Evolutionary conservation across 2,113 vertebrate species (phyloP).

Genomic region (Eclectus roratus): DNA sequence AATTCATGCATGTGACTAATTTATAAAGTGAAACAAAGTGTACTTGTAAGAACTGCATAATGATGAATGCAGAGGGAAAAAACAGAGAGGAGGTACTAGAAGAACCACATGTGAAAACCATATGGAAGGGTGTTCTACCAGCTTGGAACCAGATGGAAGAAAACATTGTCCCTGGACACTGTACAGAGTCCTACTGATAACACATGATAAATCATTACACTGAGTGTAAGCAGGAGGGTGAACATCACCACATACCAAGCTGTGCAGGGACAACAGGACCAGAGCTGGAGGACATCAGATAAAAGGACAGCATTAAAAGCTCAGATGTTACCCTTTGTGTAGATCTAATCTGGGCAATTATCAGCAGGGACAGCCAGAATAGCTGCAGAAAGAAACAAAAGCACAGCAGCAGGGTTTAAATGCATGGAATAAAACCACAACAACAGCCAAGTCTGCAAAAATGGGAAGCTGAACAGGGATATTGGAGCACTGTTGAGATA

Average conservation of each 20-base stretch:
- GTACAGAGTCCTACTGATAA: slow-evolving; percentile 68
- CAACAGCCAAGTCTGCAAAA: neutral
- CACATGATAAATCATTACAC: slow-evolving; percentile 67
- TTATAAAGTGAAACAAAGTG: slow-evolving; percentile 24
- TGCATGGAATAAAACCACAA: neutral
- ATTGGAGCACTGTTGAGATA: neutral
- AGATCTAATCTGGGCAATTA: slow-evolving; percentile 31
- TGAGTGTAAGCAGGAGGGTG: slow-evolving; percentile 52
- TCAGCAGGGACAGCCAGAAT: neutral
- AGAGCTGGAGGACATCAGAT: slow-evolving; percentile 38
- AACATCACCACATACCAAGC: slow-evolving; percentile 53
- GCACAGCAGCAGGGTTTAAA: neutral
- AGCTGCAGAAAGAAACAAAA: slow-evolving; percentile 5
- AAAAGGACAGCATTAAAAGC: slow-evolving; percentile 35
- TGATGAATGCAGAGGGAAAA: neutral
- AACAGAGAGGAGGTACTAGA: neutral
- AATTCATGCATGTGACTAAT: slow-evolving; percentile 24
- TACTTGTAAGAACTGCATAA: neutral
- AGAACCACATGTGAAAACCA: slow-evolving; percentile 55
- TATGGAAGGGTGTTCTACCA: slow-evolving; percentile 61
- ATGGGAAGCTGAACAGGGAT: neutral
- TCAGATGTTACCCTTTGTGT: slow-evolving; percentile 21
- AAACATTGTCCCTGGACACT: slow-evolving; percentile 64
- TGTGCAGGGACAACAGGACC: slow-evolving; percentile 39
- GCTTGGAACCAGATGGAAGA: slow-evolving; percentile 65